These are phyloP conservation scores for Patiria miniata DNA, from an alignment of 35 echinoderm and acorn worm genomes.

Conservation along the genomic window DNA sequence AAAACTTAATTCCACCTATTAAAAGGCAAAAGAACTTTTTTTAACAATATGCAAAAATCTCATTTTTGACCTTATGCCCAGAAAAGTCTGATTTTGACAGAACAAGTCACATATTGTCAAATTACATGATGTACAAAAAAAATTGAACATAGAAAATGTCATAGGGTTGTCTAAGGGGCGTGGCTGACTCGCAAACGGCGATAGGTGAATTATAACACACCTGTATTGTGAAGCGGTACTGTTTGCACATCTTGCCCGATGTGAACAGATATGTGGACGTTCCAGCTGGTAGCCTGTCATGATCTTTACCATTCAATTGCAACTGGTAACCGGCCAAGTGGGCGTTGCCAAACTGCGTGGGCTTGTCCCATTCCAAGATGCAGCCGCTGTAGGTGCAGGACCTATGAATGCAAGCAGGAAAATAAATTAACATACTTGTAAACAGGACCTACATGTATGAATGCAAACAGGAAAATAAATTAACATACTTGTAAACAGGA, in stretches of 20 bases:
- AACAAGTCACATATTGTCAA: too few species aligned
- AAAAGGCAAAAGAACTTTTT: too few species aligned
- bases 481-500: neutral
- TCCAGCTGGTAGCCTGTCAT: conserved; percentile 35
- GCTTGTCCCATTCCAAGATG: conserved; percentile 75
- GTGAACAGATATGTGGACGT: conserved; percentile 57
- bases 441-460: neutral
- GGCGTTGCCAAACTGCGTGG: conserved; percentile 62
- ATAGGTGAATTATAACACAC: conserved; percentile 17
- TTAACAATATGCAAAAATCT: too few species aligned
- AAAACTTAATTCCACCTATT: too few species aligned
- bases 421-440: too few species aligned
- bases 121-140: too few species aligned
- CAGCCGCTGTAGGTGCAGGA: conserved; percentile 53
- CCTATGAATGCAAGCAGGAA: neutral
- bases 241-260: conserved; percentile 78
- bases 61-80: too few species aligned
- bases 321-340: conserved; percentile 65
- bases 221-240: conserved; percentile 80
- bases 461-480: too few species aligned
- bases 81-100: too few species aligned
- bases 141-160: too few species aligned
- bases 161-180: too few species aligned
- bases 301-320: conserved; percentile 55
- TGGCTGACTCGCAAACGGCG: too few species aligned